Evolutionary conservation across 2,797 vertebrate genomes (phyloP), one percentile per base, ranked within the genome.

Genomic region (Pteropus rufus): DNA sequence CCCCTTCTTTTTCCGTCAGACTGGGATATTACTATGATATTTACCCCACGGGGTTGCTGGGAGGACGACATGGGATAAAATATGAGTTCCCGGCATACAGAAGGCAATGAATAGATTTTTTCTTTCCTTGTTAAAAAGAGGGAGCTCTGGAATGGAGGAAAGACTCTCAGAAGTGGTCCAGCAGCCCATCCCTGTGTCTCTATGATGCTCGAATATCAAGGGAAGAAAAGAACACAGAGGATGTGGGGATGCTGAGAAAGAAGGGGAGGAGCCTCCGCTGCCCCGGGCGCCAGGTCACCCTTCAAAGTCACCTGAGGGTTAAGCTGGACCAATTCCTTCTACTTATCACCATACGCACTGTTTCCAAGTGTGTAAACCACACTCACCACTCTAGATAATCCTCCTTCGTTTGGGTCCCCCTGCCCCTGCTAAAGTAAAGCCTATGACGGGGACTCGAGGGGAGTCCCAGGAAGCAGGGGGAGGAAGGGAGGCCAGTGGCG

Each of bases 311-410:
- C 24, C 26, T 58, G 62, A 49, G 23, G 26, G 10, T 46, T 4
- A 10, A 7, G 14, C 16, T 2, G 34, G 19, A 36, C 70, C 16
- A 23, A 0, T 7, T 26, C 56, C n/a, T 77, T 70, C 54, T 18
- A 29, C 36, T 60, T 12, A 7, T 1, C 29, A 7, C n/a, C 19
- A 1, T 11, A n/a, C 1, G 0, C 14, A 3, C 19, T 39, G 10
- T 36, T 29, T 58, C 46, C 54, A 54, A 3, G 11, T 1, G 0
- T 23, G 9, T 10, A 52, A 16, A 16, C 23, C 52, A 58, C 2
- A 0, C 24, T 5, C 9, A 2, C 26, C 7, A 9, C 24, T 34
- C 29, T 24, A 12, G 41, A 69, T 39, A 12, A 4, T 23, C 15
- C 23, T 19, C 26, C 83, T 49, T 12, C 26, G 31, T 34, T 10